Percentiles rank a stretch among this genome's conserved stretches.
Evolutionary conservation across 2,888 invertebrate species (phyloP).

Genomic region (Phyllotreta striolata): DNA sequence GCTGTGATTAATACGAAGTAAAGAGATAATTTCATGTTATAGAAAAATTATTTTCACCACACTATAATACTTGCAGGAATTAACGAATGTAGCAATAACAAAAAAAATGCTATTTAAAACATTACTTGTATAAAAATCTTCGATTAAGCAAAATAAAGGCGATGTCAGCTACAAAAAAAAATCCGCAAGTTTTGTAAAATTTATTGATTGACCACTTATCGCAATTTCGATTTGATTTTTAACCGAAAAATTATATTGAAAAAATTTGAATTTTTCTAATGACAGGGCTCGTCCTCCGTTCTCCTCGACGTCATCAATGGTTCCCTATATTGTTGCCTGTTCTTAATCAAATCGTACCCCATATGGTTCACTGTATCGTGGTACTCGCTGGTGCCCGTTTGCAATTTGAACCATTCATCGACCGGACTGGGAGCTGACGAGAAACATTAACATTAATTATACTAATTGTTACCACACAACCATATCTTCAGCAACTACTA

Average conservation of each 20-base stretch:
- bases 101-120: too few species aligned
- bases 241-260: too few species aligned
- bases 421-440: slow-evolving; percentile 62
- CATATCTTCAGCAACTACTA: too few species aligned
- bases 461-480: too few species aligned
- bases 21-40: slow-evolving; percentile 6
- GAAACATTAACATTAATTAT: slow-evolving; percentile 26
- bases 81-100: too few species aligned
- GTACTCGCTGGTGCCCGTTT: slow-evolving; percentile 70
- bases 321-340: slow-evolving; percentile 70
- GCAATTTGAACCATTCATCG: slow-evolving; percentile 65
- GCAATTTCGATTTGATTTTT: too few species aligned
- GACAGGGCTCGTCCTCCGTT: slow-evolving; percentile 65
- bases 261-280: background rate
- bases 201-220: too few species aligned
- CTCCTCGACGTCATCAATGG: slow-evolving; percentile 70
- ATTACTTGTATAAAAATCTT: too few species aligned
- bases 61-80: too few species aligned
- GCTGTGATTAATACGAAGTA: background rate
- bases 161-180: too few species aligned
- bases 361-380: slow-evolving; percentile 68
- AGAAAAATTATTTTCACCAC: slow-evolving; percentile 7
- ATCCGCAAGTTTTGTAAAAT: too few species aligned
- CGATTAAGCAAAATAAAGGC: too few species aligned
- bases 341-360: slow-evolving; percentile 68